Conservation (phyloP, 2,888 invertebrate genomes). For the Ennomos quercinarius region DNA sequence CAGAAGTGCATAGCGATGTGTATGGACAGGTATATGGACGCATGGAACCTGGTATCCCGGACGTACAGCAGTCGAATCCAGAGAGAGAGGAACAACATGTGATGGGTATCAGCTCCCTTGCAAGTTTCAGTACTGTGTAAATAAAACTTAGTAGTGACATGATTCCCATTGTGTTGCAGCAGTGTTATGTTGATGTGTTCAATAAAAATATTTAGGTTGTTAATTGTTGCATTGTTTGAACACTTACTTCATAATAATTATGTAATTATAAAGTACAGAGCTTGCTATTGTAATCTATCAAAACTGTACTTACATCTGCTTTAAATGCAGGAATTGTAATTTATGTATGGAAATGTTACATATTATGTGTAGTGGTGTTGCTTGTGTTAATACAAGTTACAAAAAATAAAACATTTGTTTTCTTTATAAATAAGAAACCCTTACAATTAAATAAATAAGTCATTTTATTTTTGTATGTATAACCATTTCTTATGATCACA, state of each 20-base stretch:
- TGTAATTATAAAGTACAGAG: constrained; percentile 21
- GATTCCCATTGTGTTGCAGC: constrained; percentile 66
- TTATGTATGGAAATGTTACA: constrained; percentile 38
- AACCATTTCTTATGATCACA: constrained; percentile 42
- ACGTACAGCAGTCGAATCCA: constrained; percentile 95
- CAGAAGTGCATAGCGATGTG: constrained; percentile 99
- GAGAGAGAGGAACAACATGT: constrained; percentile 89
- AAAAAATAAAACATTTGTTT: constrained; percentile 36
- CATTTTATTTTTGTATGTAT: constrained; percentile 4
- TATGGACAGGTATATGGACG: constrained; percentile 99
- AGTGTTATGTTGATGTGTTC: constrained; percentile 72
- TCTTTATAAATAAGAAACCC: constrained; percentile 15
- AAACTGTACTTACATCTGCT: constrained; percentile 18
- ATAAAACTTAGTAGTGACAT: constrained; percentile 76
- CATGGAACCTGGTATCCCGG: constrained; percentile 96
- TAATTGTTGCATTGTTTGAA: constrained; percentile 50
- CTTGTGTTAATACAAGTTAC: constrained; percentile 42
- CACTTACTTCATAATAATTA: constrained; percentile 26
- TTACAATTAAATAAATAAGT: not conserved
- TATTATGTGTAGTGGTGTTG: constrained; percentile 38
- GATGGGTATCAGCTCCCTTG: constrained; percentile 50
- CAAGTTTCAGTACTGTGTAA: constrained; percentile 70
- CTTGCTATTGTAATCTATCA: constrained; percentile 19
- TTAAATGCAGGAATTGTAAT: constrained; percentile 31
- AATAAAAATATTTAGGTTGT: constrained; percentile 69